These are phyloP conservation scores for Lissocephala sabroskyi DNA, from an alignment of 2,888 invertebrate genomes.

Conservation along the genomic window DNA sequence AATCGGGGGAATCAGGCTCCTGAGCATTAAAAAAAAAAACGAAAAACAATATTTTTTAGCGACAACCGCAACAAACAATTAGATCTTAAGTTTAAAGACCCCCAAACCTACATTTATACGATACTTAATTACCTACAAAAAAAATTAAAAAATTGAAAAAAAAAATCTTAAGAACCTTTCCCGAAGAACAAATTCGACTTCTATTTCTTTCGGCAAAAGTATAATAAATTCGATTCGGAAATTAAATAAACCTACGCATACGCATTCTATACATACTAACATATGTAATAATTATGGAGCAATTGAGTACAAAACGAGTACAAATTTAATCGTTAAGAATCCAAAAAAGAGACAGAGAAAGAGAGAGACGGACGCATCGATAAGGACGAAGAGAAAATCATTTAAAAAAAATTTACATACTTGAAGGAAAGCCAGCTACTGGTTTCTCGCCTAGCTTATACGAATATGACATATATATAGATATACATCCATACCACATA, in stretches of 20 bases:
- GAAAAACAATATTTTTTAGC: slow-evolving; percentile 18
- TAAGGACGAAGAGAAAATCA: slow-evolving; percentile 6
- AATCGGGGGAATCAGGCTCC: too few relatives aligned
- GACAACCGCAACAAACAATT: slow-evolving; percentile 19
- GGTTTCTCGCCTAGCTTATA: slow-evolving; percentile 44
- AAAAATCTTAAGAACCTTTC: slow-evolving; percentile 3
- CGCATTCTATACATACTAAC: slow-evolving; percentile 31
- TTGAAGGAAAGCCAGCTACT: slow-evolving; percentile 55
- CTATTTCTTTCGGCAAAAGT: neutral
- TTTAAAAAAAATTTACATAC: slow-evolving; percentile 14
- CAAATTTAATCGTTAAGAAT: slow-evolving; percentile 65
- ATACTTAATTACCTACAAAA: slow-evolving; percentile 6
- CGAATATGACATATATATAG: slow-evolving; percentile 10
- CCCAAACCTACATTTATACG: slow-evolving; percentile 4
- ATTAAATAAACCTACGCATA: slow-evolving; percentile 13
- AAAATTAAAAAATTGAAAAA: neutral
- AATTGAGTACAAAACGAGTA: slow-evolving; percentile 69
- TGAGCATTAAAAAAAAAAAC: slow-evolving; percentile 1
- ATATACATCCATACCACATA: slow-evolving; percentile 9
- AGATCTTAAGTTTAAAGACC: slow-evolving; percentile 37
- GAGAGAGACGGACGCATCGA: slow-evolving; percentile 12
- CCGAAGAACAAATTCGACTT: neutral
- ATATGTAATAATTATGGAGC: slow-evolving; percentile 62
- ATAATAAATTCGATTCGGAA: slow-evolving; percentile 4
- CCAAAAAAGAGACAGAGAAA: slow-evolving; percentile 18